These are phyloP conservation scores for Oscheius sp. DNA, from an alignment of 2,888 invertebrate genomes.

Conservation along the genomic window DNA sequence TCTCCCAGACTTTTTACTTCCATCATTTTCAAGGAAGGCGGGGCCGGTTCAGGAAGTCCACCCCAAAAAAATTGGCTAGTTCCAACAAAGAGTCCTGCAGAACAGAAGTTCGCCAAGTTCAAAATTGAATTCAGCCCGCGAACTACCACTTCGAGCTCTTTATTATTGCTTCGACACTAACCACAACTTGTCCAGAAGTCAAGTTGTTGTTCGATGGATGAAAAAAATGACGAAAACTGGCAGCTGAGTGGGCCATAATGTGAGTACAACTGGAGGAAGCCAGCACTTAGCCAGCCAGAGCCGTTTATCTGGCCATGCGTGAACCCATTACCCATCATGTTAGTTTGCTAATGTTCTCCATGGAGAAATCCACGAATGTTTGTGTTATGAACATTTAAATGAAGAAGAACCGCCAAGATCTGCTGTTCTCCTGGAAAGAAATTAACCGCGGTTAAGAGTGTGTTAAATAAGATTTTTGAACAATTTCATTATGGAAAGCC, in stretches of 20 bases:
- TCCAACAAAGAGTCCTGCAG: background rate
- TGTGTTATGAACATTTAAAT: too few species aligned
- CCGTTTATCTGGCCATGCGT: slow-evolving; percentile 34
- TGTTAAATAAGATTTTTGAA: too few species aligned
- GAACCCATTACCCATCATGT: slow-evolving; percentile 37
- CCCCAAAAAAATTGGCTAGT: background rate
- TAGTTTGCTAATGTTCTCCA: slow-evolving; percentile 27
- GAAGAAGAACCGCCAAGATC: too few species aligned
- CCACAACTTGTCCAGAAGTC: background rate
- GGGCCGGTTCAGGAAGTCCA: too few species aligned
- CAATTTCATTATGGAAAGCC: too few species aligned
- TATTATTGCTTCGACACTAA: slow-evolving; percentile 8
- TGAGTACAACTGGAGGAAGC: slow-evolving; percentile 24
- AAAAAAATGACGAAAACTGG: background rate
- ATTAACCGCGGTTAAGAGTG: too few species aligned
- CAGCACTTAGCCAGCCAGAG: slow-evolving; percentile 31
- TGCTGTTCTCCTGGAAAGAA: too few species aligned
- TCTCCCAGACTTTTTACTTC: background rate
- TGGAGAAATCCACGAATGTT: background rate
- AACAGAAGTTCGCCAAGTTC: slow-evolving; percentile 13
- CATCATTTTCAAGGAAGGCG: background rate
- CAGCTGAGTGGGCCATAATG: background rate
- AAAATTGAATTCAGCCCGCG: slow-evolving; percentile 28
- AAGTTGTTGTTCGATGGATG: background rate
- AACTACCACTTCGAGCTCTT: slow-evolving; percentile 8